phyloP scores from a whole-genome alignment of 2,113 vertebrate species.

The Nettapus auritus region DNA sequence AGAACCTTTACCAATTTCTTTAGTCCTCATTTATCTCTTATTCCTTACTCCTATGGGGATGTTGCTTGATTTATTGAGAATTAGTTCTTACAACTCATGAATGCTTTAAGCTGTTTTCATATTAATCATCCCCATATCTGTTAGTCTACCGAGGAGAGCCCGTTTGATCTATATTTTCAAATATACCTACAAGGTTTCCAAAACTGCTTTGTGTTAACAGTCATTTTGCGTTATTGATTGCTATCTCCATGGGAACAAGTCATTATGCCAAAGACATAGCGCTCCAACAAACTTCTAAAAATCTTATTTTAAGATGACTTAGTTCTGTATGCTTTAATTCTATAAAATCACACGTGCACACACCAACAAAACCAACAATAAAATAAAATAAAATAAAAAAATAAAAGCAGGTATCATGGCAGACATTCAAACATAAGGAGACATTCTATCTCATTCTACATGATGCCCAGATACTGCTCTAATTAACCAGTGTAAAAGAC shows the following conservation, averaged over 20 bases:
- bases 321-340: background rate
- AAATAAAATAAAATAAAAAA: background rate
- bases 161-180: background rate
- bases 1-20: constrained; percentile 79
- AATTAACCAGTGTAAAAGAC: background rate
- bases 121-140: constrained; percentile 65
- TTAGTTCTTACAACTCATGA: constrained; percentile 77
- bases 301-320: background rate
- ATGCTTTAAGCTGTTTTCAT: constrained; percentile 74
- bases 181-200: background rate
- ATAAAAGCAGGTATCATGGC: background rate
- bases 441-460: background rate
- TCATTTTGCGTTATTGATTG: background rate
- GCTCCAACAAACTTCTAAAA: background rate
- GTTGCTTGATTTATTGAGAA: constrained; percentile 79
- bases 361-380: background rate
- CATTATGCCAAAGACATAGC: background rate
- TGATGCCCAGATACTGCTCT: background rate
- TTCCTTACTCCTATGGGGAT: constrained; percentile 70
- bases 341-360: background rate
- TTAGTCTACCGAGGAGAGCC: background rate
- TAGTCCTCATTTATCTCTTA: constrained; percentile 79
- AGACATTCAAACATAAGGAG: background rate
- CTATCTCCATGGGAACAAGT: background rate
- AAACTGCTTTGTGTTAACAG: background rate